phyloP scores from a whole-genome alignment of 2,797 vertebrate species.

The Tolypeutes matacus region DNA sequence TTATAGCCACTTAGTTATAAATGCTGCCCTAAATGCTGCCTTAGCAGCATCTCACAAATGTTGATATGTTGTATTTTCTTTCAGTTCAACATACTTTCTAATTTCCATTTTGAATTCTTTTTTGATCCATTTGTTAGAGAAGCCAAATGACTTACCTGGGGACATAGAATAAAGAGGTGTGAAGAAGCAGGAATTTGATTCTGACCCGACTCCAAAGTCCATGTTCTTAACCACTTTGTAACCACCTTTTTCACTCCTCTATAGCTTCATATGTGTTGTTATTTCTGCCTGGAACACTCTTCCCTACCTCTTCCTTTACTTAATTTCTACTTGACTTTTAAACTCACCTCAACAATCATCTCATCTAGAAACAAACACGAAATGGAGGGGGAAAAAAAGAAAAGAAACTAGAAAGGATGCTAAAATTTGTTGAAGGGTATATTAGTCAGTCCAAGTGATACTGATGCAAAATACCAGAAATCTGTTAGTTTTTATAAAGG shows the following conservation, averaged over 20 bases:
- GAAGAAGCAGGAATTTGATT: background rate
- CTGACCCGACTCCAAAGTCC: background rate
- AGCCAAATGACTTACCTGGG: background rate
- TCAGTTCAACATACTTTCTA: background rate
- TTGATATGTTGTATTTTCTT: background rate
- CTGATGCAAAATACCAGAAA: no score
- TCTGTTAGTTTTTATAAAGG: no score
- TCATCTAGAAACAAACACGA: background rate
- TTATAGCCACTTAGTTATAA: background rate
- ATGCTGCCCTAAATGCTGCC: background rate
- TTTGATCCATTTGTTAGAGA: background rate
- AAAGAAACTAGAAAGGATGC: background rate
- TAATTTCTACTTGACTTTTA: background rate
- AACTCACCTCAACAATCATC: background rate
- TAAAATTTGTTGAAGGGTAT: background rate
- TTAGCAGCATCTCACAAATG: background rate
- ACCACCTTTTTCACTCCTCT: background rate
- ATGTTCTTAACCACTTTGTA: background rate
- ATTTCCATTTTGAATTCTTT: slow-evolving; percentile 10
- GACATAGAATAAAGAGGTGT: background rate
- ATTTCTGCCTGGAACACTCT: background rate
- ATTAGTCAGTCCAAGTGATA: no score
- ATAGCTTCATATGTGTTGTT: background rate
- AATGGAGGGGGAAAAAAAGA: background rate
- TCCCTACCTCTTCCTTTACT: background rate